Evolutionary conservation across 1,140 invertebrate genomes (phyloP), one percentile per base, ranked within the genome.

Genomic region (Diprion similis): DNA sequence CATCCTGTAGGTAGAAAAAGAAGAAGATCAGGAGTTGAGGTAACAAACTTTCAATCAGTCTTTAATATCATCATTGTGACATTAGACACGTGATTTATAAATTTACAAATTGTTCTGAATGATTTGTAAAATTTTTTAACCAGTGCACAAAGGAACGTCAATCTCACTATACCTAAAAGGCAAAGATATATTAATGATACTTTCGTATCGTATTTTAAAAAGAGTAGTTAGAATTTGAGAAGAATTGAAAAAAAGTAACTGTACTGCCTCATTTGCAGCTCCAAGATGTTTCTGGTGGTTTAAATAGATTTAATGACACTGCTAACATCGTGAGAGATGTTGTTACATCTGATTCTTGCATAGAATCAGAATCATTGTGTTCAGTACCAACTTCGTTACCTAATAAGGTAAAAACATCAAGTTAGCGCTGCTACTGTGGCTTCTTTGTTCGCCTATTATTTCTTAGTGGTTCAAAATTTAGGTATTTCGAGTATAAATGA

Each of bases 21-120:
- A 73, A 84, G 83, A 78, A 81, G 75, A 79, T 79, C 80, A 7
- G 45, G 66, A 4, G 48, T 64, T 47, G 81, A 83, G 66, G 81
- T 83, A 75, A 78, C 68, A 46, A 66, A 67, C 67, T 66, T 46
- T 59, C 4, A 37, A 37, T 37, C 24, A 37, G 24, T 37, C 0
- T 37, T 37, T 6, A 6, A 37, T 37, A 37, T 37, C 24, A 37
- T 37, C 24, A 37, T 37, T 37, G 24, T 37, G 24, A 37, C 24
- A 37, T 37, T 37, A 37, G 24, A 37, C 24, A 37, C 24, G 24
- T 37, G 24, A 37, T 37, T 37, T 37, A 37, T 37, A 37, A 37
- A 37, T 37, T 37, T 37, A 37, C 24, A 37, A 37, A 37, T 37
- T 37, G 24, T 37, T 6, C 24, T 37, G 24, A 37, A 37, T 37